phyloP scores from a whole-genome alignment of 2,113 vertebrate species.

The Chascanopsetta lugubris region DNA sequence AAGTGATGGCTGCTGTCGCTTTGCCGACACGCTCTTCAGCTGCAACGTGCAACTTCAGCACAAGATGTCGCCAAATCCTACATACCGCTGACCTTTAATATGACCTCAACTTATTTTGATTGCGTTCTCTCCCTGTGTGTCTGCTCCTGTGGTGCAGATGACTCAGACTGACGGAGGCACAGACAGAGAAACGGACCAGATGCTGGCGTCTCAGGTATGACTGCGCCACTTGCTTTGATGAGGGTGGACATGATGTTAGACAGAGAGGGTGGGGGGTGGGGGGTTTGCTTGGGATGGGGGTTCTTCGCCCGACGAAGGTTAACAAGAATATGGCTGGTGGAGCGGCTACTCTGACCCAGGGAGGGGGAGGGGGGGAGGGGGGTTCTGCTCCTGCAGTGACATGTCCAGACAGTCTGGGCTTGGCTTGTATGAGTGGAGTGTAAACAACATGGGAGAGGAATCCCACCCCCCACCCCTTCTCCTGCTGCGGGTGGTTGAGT shows the following conservation, averaged over 20 bases:
- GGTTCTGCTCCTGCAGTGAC: not conserved
- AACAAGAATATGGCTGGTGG: not conserved
- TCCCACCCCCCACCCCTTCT: slow-evolving; percentile 45
- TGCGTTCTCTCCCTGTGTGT: not conserved
- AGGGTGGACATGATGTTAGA: too few species aligned
- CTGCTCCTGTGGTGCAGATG: slow-evolving; percentile 55
- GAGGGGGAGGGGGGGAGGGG: too few species aligned
- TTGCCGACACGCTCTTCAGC: too few species aligned
- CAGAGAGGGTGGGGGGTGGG: not conserved
- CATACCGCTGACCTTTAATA: not conserved
- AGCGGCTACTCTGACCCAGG: not conserved
- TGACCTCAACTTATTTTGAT: not conserved
- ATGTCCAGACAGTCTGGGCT: slow-evolving; percentile 2
- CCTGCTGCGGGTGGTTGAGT: slow-evolving; percentile 62
- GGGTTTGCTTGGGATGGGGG: too few species aligned
- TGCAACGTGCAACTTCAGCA: not conserved
- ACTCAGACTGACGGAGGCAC: slow-evolving; percentile 48
- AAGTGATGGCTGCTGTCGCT: too few species aligned
- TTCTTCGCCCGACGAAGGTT: not conserved
- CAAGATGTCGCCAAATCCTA: too few species aligned
- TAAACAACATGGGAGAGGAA: too few species aligned
- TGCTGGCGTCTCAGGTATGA: slow-evolving; percentile 77
- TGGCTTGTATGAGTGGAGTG: slow-evolving; percentile 19
- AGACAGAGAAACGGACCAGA: slow-evolving; percentile 75
- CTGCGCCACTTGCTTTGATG: slow-evolving; percentile 18